phyloP scores from a whole-genome alignment of 2,888 invertebrate genomes.

The Noctua fimbriata region DNA sequence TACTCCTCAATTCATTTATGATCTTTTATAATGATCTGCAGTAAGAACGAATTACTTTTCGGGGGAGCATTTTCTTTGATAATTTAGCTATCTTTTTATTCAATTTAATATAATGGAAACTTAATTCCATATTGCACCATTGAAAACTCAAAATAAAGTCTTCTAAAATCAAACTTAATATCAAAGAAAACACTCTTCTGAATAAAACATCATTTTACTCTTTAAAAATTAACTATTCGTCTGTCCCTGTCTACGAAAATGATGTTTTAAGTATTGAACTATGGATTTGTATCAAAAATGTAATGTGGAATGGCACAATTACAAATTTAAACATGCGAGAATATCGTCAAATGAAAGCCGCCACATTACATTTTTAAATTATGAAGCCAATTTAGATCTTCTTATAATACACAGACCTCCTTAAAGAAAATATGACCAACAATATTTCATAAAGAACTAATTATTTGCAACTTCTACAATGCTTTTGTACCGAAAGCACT shows the following conservation, averaged over 20 bases:
- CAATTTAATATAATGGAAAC: neutral
- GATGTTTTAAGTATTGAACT: constrained; percentile 36
- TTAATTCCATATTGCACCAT: neutral
- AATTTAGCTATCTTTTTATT: neutral
- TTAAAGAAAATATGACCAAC: constrained; percentile 22
- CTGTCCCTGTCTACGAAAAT: constrained; percentile 32
- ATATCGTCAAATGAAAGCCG: neutral
- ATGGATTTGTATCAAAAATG: constrained; percentile 52
- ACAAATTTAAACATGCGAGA: neutral
- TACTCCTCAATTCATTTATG: neutral
- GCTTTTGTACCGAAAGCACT: constrained; percentile 67
- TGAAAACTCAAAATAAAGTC: neutral
- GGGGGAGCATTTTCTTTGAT: constrained; percentile 11
- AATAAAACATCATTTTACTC: constrained; percentile 37
- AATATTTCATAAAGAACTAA: constrained; percentile 63
- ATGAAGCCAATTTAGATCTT: constrained; percentile 56
- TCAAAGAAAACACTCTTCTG: constrained; percentile 14
- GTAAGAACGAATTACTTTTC: constrained; percentile 29
- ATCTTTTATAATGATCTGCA: constrained; percentile 21
- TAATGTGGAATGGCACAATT: constrained; percentile 26
- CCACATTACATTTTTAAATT: constrained; percentile 51
- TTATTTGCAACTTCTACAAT: constrained; percentile 61
- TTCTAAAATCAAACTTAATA: neutral
- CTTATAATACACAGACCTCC: constrained; percentile 13
- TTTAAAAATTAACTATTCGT: constrained; percentile 11